Conservation (phyloP, 1,140 invertebrate genomes). For the Cydia amplana region DNA sequence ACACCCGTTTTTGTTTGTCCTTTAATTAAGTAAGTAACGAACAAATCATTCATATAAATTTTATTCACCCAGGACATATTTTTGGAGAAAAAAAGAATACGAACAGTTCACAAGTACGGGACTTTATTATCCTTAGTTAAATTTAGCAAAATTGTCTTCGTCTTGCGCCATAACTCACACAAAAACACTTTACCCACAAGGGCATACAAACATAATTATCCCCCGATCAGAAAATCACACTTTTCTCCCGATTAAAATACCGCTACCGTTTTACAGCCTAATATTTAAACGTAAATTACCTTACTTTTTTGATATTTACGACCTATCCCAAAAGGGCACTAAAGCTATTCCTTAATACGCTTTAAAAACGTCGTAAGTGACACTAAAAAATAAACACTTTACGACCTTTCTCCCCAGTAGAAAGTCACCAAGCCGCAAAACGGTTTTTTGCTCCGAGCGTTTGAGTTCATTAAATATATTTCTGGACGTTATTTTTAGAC, state of each 20-base stretch:
- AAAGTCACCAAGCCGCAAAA: slow-evolving; percentile 13
- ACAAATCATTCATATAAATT: no score
- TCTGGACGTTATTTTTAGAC: not conserved
- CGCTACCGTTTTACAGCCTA: slow-evolving; percentile 15
- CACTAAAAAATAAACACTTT: not conserved
- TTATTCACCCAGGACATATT: no score
- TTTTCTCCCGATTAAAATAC: slow-evolving; percentile 9
- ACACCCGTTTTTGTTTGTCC: no score
- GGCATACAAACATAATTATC: slow-evolving; percentile 9
- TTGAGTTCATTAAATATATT: slow-evolving; percentile 15
- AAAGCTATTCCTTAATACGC: not conserved
- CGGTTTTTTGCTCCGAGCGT: not conserved
- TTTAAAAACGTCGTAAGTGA: not conserved
- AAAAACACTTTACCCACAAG: slow-evolving; percentile 1
- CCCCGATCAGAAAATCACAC: not conserved
- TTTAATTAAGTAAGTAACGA: no score
- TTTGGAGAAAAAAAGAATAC: no score
- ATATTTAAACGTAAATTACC: slow-evolving; percentile 19
- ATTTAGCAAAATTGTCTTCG: not conserved
- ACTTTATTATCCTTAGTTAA: not conserved
- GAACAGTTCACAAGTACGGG: no score
- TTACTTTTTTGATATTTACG: slow-evolving; percentile 7
- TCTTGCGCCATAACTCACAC: not conserved
- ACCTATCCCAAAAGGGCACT: slow-evolving; percentile 7
- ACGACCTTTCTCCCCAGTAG: not conserved